Evolutionary conservation across 2,113 vertebrate species (phyloP).

Genomic region (Hypocryptadius cinnamomeus): DNA sequence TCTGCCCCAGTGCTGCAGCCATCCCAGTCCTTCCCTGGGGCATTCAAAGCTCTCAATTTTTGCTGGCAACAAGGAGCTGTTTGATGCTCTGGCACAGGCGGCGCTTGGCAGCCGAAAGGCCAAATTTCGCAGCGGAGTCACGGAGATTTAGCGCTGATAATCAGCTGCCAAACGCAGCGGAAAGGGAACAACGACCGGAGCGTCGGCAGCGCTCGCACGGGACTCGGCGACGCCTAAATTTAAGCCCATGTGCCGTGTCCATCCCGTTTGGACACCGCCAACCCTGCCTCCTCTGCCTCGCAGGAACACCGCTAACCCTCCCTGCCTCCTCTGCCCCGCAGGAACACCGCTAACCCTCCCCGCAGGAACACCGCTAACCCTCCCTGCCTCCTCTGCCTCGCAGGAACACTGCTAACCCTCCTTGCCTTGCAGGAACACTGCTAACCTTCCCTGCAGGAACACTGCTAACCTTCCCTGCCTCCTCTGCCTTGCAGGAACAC

Average conservation of each 20-base stretch:
- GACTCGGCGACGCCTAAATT: background rate
- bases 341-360: no score
- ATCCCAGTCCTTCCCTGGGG: background rate
- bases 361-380: background rate
- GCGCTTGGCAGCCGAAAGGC: background rate
- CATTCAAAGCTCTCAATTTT: background rate
- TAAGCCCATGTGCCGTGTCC: fast-evolving
- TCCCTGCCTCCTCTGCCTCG: conserved; percentile 27
- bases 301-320: no score
- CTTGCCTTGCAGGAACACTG: no score
- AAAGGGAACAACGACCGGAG: background rate
- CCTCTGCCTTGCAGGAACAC: no score
- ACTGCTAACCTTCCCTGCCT: no score
- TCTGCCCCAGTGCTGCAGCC: background rate
- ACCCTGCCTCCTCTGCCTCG: background rate
- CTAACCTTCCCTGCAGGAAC: no score
- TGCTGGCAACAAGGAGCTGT: background rate
- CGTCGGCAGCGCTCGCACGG: fast-evolving
- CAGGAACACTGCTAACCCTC: conserved; percentile 93
- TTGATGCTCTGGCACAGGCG: background rate
- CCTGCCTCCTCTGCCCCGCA: background rate
- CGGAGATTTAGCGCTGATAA: background rate
- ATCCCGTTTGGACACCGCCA: background rate
- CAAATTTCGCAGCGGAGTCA: background rate
- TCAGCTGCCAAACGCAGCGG: background rate